phyloP scores from a whole-genome alignment of 1,140 invertebrate species.

The Brachionus rotundiformis region DNA sequence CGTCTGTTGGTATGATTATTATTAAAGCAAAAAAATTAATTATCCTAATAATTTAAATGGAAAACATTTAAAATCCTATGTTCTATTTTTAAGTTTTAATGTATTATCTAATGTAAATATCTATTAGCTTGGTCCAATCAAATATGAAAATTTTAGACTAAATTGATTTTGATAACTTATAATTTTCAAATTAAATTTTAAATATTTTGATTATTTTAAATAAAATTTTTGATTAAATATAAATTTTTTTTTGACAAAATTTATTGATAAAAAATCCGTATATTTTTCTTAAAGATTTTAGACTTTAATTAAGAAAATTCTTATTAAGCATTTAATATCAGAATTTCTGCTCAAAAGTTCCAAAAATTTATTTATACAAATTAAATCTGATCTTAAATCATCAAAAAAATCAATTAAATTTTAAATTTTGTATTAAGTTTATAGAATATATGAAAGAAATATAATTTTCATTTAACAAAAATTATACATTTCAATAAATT shows the following conservation, averaged over 20 bases:
- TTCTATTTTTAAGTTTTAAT: background rate
- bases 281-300: no score
- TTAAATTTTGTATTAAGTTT: no score
- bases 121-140: background rate
- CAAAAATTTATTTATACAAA: no score
- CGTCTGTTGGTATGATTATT: background rate
- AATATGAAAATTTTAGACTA: background rate
- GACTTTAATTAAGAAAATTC: no score
- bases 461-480: no score
- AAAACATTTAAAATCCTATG: background rate
- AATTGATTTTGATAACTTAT: background rate
- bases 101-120: constrained; percentile 5
- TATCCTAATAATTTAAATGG: background rate
- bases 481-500: no score
- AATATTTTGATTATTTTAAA: background rate
- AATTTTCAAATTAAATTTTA: background rate
- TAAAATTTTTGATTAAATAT: background rate
- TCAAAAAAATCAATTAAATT: no score
- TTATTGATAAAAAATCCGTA: no score
- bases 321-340: no score
- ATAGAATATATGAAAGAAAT: no score
- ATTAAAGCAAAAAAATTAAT: background rate
- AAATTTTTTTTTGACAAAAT: background rate
- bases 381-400: no score
- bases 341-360: no score